Base-by-base conservation (phyloP, 2,888 invertebrate genomes). In the Agrochola litura region DNA sequence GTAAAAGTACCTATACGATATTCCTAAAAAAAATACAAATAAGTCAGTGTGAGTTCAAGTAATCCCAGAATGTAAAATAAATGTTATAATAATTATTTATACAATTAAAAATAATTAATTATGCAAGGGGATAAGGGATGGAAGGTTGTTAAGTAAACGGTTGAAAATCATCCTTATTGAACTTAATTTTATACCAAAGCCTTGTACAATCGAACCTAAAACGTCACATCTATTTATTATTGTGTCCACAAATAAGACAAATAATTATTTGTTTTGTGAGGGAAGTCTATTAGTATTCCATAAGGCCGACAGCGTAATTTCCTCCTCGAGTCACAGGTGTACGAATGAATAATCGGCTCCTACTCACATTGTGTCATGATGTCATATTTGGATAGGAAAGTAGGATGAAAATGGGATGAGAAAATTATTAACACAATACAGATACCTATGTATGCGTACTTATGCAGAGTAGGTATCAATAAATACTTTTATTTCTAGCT, bases 341-440 rank as follows among this genome's bases (percentile, higher is more conserved):
- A 67, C 14, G 66, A 49, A 74, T 73, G 74, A 82, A 82, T 82
- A 82, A 74, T 78, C 58, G 73, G 60, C 41, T 73, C 10, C 25
- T 30, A n/a, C 52, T 61, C 54, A 25, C 19, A 76, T n/a, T 25
- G 46, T 76, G 64, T 16, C 64, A 37, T 46, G n/a, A 37, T 49
- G 54, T 56, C 54, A 41, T 41, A 63, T 54, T 75, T 16, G 49
- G 16, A 75, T 52, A 60, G n/a, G 19, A 43, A 61, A 74, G 41
- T 16, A 41, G 22, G n/a, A 30, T 61, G 30, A 75, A 54, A 75
- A 52, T 30, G 25, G 30, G 61, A 52, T 10, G 22, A 25, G 25
- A 61, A 52, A 30, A 74, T 41, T 25, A 61, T 37, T 46, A n/a
- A 52, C n/a, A 56, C 4, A 56, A n/a, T 54, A 22, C 52, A 9